phyloP scores from a whole-genome alignment of 2,797 vertebrate species.

The Liasis olivaceus region DNA sequence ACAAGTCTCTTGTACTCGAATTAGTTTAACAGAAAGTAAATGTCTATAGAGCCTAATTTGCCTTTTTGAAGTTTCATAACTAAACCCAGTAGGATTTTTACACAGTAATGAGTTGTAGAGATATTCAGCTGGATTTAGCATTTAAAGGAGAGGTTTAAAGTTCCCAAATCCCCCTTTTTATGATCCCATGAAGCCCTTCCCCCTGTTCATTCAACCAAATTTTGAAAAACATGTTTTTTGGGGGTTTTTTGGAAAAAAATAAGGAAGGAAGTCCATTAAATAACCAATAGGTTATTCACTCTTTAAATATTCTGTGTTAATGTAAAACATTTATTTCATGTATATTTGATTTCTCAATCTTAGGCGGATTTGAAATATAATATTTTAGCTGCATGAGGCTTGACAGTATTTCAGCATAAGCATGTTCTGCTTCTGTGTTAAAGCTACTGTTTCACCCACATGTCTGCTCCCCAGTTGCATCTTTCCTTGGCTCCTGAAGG shows the following conservation, averaged over 20 bases:
- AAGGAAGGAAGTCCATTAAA: not conserved
- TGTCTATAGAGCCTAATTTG: too few species aligned
- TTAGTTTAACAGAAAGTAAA: too few species aligned
- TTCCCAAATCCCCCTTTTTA: not conserved
- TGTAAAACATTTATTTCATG: not conserved
- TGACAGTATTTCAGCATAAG: not conserved
- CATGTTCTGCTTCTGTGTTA: not conserved
- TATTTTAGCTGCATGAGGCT: not conserved
- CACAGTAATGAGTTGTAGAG: not conserved
- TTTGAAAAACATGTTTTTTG: not conserved
- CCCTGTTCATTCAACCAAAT: not conserved
- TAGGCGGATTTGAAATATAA: not conserved
- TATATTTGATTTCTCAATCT: not conserved
- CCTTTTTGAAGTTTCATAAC: too few species aligned
- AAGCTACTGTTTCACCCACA: not conserved
- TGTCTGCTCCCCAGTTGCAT: not conserved
- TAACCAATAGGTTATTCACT: not conserved
- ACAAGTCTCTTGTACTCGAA: constrained; percentile 70
- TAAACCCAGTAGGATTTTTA: not conserved
- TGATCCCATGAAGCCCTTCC: not conserved
- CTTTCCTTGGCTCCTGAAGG: not conserved
- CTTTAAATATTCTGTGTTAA: not conserved
- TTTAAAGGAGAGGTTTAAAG: not conserved
- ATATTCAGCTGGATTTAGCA: not conserved
- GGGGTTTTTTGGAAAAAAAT: not conserved